Evolutionary conservation across 1,140 invertebrate genomes (phyloP).

Genomic region (Sitobion miscanthi): DNA sequence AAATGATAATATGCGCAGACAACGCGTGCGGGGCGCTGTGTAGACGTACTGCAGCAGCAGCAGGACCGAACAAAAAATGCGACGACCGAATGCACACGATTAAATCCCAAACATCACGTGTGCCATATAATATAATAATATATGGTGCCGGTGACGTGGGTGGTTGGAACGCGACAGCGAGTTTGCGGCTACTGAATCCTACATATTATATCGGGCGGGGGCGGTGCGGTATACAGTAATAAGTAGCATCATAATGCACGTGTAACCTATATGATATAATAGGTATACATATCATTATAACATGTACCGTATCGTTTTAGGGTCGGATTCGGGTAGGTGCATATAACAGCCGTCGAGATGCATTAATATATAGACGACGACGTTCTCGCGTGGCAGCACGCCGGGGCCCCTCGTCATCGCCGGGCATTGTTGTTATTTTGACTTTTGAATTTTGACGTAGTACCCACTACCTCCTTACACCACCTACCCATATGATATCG

Average conservation of each 20-base stretch:
- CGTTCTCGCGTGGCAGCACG: neutral
- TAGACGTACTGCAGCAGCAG: neutral
- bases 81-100: slow-evolving; percentile 22
- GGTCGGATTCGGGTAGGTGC: neutral
- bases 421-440: neutral
- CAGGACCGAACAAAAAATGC: neutral
- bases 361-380: neutral
- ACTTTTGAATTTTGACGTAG: neutral
- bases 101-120: slow-evolving; percentile 9
- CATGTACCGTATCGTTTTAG: neutral
- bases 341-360: neutral
- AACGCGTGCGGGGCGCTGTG: neutral
- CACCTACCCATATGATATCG: neutral
- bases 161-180: neutral
- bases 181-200: neutral
- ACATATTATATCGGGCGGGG: neutral
- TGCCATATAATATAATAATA: neutral
- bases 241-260: neutral
- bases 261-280: neutral
- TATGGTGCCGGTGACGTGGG: slow-evolving; percentile 8
- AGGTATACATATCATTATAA: neutral
- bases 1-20: neutral
- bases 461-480: neutral
- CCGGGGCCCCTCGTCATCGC: neutral
- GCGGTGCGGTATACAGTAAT: neutral